Base-by-base conservation (phyloP, 2,888 invertebrate genomes). In the Dichetophora obliterata region DNA sequence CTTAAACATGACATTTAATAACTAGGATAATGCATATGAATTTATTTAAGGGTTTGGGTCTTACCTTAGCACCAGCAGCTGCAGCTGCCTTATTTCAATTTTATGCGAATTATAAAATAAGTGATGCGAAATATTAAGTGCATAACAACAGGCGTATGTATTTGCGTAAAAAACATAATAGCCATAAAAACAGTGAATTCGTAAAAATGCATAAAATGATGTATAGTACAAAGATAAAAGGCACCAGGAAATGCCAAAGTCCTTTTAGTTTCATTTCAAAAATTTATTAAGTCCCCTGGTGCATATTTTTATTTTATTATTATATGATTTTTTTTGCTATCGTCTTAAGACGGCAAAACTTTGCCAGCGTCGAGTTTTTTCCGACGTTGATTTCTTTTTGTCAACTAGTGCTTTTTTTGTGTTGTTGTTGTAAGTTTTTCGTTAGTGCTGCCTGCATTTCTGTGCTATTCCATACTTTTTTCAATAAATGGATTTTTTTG, bases 351-450 rank as follows among this genome's bases (percentile, higher is more conserved):
- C 5, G 27, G 59, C 24, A 59, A 59, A 59, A 59, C 59, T 59
- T 59, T 59, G 59, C 59, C 59, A 27, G 22, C 59, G 22, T 59
- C 59, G 16, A 59, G 14, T 59, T 27, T 27, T 27, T 59, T 59
- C 27, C 2, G 6, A 6, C 11, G 59, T 59, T 59, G 22, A 22
- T 54, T 54, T 54, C 8, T 54, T 77, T 80, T 81, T 83, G 81
- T 80, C 81, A 81, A 80, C 84, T 84, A 27, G 11, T 14, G 80
- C 76, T 78, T 79, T 54, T 61, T 76, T 66, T 43, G 22, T 61
- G 48, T 59, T 65, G 22, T 77, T 59, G 37, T n/a, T 52, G 16
- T 54, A 8, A 9, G 31, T 22, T 34, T 8, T 57, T 65, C 71
- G 76, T 50, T 75, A 79, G 65, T 3, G 11, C 24, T 59, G 22